These are phyloP conservation scores for Drosophila sp. DNA, from an alignment of 1,140 invertebrate genomes.

Conservation along the genomic window DNA sequence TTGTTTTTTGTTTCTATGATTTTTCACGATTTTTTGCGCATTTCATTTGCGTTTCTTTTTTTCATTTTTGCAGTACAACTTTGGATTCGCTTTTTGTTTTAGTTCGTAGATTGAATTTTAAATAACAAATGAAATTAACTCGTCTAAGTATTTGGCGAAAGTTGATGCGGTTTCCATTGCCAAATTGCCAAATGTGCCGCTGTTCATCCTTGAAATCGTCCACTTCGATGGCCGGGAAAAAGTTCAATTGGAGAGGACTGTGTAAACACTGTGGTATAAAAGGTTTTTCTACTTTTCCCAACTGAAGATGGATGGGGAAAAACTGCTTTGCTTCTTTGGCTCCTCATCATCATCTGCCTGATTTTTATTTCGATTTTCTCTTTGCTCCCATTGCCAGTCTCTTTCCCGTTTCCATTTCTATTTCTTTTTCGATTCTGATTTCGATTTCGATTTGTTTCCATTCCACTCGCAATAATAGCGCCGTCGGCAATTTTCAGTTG, in stretches of 20 bases:
- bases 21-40: slow-evolving; percentile 20
- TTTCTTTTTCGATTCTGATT: slow-evolving; percentile 50
- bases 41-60: too few species aligned
- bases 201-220: not conserved
- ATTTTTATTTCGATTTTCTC: slow-evolving; percentile 60
- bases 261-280: slow-evolving; percentile 83
- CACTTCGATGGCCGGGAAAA: slow-evolving; percentile 58
- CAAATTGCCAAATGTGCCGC: not conserved
- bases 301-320: slow-evolving; percentile 21
- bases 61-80: slow-evolving; percentile 25
- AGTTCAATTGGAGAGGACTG: slow-evolving; percentile 82
- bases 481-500: slow-evolving; percentile 53
- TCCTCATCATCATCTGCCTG: slow-evolving; percentile 36
- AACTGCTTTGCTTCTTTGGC: slow-evolving; percentile 10
- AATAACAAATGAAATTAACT: slow-evolving; percentile 83
- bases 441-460: slow-evolving; percentile 46
- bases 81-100: slow-evolving; percentile 71
- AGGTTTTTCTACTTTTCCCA: slow-evolving; percentile 83
- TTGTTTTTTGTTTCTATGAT: slow-evolving; percentile 5
- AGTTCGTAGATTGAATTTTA: slow-evolving; percentile 84
- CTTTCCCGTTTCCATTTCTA: slow-evolving; percentile 43
- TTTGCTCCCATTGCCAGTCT: not conserved
- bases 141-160: slow-evolving; percentile 68
- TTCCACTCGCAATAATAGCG: slow-evolving; percentile 48
- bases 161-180: not conserved